Conservation (phyloP, 2,113 vertebrate species). For the Thamnaconus septentrionalis region DNA sequence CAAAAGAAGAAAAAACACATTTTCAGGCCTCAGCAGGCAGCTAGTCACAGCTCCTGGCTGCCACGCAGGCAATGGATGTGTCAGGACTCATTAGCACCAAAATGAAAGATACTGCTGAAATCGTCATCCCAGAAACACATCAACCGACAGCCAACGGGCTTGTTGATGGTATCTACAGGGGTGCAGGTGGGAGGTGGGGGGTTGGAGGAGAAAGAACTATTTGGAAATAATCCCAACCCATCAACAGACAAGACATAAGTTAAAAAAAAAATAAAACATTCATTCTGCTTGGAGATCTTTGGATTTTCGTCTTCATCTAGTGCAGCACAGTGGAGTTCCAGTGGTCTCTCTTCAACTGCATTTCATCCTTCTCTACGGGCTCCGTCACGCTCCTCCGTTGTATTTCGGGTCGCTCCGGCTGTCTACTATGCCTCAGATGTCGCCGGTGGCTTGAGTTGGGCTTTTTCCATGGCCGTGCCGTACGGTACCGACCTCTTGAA, state of each 20-base stretch:
- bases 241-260: slow-evolving; percentile 55
- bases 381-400: slow-evolving; percentile 49
- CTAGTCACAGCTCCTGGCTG: slow-evolving; percentile 32
- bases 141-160: slow-evolving; percentile 20
- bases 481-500: slow-evolving; percentile 91
- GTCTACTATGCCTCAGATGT: slow-evolving; percentile 85
- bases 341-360: slow-evolving; percentile 72
- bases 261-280: slow-evolving; percentile 69
- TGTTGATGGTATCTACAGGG: slow-evolving; percentile 1
- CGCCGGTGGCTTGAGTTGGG: slow-evolving; percentile 92
- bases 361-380: slow-evolving; percentile 40
- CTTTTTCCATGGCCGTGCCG: slow-evolving; percentile 94
- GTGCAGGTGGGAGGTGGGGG: not conserved
- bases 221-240: slow-evolving; percentile 54
- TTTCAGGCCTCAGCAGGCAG: slow-evolving; percentile 29
- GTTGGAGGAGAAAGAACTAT: slow-evolving; percentile 10
- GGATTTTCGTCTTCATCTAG: slow-evolving; percentile 65
- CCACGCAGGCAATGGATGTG: slow-evolving; percentile 28
- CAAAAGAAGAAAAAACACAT: not conserved
- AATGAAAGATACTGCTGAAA: slow-evolving; percentile 19
- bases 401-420: slow-evolving; percentile 43
- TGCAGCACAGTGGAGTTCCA: slow-evolving; percentile 80
- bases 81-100: slow-evolving; percentile 66
- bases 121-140: slow-evolving; percentile 18
- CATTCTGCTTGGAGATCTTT: slow-evolving; percentile 77